Base-by-base conservation (phyloP, 2,797 vertebrate genomes). In the Myotis findleyi region DNA sequence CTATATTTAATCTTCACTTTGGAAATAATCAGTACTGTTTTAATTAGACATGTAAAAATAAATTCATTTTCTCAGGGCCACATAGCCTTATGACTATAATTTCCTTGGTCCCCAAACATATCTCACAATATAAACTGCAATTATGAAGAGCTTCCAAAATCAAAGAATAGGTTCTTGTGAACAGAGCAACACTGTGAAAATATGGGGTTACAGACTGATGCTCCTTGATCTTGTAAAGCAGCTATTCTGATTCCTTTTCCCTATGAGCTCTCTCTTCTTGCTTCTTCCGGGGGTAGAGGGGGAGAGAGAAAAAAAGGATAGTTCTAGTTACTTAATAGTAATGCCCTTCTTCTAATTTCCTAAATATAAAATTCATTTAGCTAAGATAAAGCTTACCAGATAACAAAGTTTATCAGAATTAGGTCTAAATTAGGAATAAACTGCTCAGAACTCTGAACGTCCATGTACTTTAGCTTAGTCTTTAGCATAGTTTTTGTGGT, bases 281-380 rank as follows among this genome's bases (percentile, higher is more conserved):
- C 7, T 68, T 62, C 38, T 41, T 80, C 41, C 16, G 12, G 6
- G 44, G 69, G 14, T 11, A 36, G 33, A n/a, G 14, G 14, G 7
- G 1, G 41, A 69, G 69, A 53, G n/a, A 27, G 49, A 68, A 51
- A 64, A 51, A 51, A 89, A 7, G 8, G 17, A 73, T 9, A 80
- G 79, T 73, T 94, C 33, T 51, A 80, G 18, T 38, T 92, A 85
- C 79, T 75, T 89, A 89, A 30, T 68, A 83, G 41, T 72, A 88
- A 96, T 47, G 20, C 13, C 23, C 51, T 21, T 33, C 36, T 85
- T 73, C 59, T 88, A 85, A 91, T 57, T 91, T 68, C 33, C 64
- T 62, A 93, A 73, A 68, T 69, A 91, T 7, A 80, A 53, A 80
- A 69, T 68, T 84, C 49, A 75, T 73, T 68, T 91, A 64, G 27